Percentiles rank a stretch among this genome's conserved stretches.
These are phyloP conservation scores for Machaerirhynchus nigripectus DNA, from an alignment of 2,113 vertebrate species.

Conservation along the genomic window DNA sequence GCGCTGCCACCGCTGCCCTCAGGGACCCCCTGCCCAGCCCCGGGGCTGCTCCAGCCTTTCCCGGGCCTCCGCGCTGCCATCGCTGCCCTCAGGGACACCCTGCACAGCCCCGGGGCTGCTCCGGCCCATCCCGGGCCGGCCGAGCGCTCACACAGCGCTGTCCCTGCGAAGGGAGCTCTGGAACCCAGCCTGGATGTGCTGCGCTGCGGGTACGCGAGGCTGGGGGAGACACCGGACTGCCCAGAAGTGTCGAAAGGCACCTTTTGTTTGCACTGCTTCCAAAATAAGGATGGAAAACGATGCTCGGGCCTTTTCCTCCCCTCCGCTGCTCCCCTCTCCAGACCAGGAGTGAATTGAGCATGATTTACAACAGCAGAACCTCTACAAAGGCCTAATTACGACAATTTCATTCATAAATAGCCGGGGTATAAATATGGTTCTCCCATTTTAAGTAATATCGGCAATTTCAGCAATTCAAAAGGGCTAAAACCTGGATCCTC, in stretches of 20 bases:
- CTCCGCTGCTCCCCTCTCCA: not conserved
- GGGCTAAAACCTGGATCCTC: not conserved
- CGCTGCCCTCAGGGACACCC: not conserved
- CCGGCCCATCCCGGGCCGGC: rapidly evolving
- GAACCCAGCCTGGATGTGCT: not conserved
- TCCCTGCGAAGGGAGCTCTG: not conserved
- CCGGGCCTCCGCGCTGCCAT: rapidly evolving
- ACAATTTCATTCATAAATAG: not conserved
- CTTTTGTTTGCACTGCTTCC: not conserved
- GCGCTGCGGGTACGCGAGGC: rapidly evolving
- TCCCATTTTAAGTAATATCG: rapidly evolving
- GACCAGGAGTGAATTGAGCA: not conserved
- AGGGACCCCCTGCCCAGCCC: not conserved
- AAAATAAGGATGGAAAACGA: not conserved
- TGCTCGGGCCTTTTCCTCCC: not conserved
- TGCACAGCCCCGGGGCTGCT: not conserved
- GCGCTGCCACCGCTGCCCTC: rapidly evolving
- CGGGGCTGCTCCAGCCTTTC: no score
- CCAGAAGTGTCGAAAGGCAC: rapidly evolving
- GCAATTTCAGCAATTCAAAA: not conserved
- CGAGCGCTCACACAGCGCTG: rapidly evolving
- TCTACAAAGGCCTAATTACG: not conserved
- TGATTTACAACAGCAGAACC: not conserved
- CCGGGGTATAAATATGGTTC: rapidly evolving
- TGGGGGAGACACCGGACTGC: not conserved